phyloP scores from a whole-genome alignment of 2,888 invertebrate species.

The Drosophila rubida region DNA sequence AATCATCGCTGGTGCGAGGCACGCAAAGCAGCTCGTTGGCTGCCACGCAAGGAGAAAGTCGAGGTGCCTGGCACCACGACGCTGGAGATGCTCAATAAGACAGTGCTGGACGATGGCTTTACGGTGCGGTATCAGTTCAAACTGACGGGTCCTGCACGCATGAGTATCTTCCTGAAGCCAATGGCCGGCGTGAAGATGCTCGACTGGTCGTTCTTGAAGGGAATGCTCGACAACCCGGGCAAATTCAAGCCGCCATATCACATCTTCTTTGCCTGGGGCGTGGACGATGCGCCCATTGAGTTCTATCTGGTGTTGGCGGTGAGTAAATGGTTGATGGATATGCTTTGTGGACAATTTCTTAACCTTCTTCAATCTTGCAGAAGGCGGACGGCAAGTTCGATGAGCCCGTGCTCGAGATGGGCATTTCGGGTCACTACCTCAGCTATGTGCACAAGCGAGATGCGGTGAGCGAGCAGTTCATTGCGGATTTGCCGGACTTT shows the following conservation, averaged over 20 bases:
- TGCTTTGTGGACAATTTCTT: background rate
- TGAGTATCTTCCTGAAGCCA: conserved; percentile 79
- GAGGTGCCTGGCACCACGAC: conserved; percentile 69
- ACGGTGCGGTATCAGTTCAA: conserved; percentile 69
- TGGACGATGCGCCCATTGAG: conserved; percentile 66
- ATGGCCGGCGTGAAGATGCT: conserved; percentile 61
- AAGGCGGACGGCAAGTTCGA: conserved; percentile 60
- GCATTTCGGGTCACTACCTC: conserved; percentile 85
- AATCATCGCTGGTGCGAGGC: conserved; percentile 67
- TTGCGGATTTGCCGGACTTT: conserved; percentile 86
- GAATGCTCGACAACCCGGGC: conserved; percentile 64
- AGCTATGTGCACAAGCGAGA: conserved; percentile 85
- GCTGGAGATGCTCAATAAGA: conserved; percentile 66
- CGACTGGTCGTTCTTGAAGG: conserved; percentile 78
- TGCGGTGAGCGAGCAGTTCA: conserved; percentile 83
- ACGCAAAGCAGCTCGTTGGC: conserved; percentile 67
- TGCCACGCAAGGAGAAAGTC: conserved; percentile 63
- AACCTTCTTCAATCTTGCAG: conserved; percentile 30
- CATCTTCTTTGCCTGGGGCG: conserved; percentile 75
- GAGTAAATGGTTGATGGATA: conserved; percentile 12
- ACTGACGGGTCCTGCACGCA: conserved; percentile 77
- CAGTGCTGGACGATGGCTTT: conserved; percentile 38
- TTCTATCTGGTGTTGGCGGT: conserved; percentile 76
- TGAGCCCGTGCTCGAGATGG: conserved; percentile 83
- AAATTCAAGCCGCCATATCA: conserved; percentile 75